Evolutionary conservation across 2,113 vertebrate genomes (phyloP).

Genomic region (Hyaena hyaena): DNA sequence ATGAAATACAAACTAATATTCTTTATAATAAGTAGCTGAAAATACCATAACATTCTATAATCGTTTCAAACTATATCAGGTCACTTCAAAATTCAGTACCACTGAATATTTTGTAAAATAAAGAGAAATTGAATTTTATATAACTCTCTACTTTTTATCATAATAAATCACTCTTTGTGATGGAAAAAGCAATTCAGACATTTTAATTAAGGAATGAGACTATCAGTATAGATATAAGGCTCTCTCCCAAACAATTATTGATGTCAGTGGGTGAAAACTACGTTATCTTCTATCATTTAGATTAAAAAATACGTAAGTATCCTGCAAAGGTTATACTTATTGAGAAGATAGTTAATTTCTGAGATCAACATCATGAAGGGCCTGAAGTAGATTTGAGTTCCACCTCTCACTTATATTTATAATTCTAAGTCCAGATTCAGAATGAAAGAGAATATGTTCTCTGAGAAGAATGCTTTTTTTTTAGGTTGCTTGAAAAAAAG

Average conservation of each 20-base stretch:
- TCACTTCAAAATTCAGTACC: neutral
- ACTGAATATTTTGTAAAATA: neutral
- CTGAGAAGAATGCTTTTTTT: too few species aligned
- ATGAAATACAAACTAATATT: neutral
- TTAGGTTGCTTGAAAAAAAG: neutral
- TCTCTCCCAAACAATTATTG: neutral
- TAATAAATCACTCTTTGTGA: neutral
- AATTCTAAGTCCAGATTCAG: neutral
- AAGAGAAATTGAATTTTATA: neutral
- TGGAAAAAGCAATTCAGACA: neutral
- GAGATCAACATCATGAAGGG: neutral
- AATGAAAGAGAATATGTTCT: neutral
- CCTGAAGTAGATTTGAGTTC: neutral
- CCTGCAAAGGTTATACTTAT: neutral
- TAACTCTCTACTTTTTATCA: neutral
- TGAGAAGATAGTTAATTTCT: neutral
- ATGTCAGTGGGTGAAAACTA: neutral
- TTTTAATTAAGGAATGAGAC: neutral
- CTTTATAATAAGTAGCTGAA: neutral
- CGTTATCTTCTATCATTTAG: neutral
- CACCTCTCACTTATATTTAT: neutral
- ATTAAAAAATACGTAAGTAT: neutral
- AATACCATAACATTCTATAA: neutral
- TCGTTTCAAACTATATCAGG: neutral
- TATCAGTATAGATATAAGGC: neutral